These are phyloP conservation scores for Aphaenogaster rudis DNA, from an alignment of 1,140 invertebrate species.

Conservation along the genomic window DNA sequence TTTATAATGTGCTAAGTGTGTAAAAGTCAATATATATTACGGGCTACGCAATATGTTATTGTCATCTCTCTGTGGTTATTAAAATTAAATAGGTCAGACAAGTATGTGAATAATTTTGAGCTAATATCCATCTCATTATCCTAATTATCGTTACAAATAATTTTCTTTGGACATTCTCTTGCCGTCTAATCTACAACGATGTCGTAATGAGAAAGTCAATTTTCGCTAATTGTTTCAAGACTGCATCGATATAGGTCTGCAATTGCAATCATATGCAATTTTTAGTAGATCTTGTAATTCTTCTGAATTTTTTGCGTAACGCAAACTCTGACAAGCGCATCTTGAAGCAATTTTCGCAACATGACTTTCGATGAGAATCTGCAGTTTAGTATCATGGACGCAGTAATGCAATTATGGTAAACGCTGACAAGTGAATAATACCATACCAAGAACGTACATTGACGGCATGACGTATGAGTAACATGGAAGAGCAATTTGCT, in stretches of 20 bases:
- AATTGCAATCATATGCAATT: neutral
- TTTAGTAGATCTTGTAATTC: neutral
- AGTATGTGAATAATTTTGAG: neutral
- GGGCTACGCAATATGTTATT: neutral
- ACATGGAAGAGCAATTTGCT: slow-evolving; percentile 70
- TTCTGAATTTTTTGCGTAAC: neutral
- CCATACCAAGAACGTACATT: slow-evolving; percentile 62
- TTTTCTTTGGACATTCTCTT: too few species aligned
- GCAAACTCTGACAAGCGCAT: neutral
- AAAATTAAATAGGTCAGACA: neutral
- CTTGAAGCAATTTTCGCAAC: neutral
- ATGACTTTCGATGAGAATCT: slow-evolving; percentile 53
- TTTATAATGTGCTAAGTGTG: neutral
- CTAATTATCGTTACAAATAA: neutral
- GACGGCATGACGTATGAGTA: slow-evolving; percentile 55
- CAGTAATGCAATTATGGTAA: slow-evolving; percentile 76
- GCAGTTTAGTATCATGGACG: slow-evolving; percentile 1
- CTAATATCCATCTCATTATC: neutral
- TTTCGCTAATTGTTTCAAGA: slow-evolving; percentile 2
- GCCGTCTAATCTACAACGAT: too few species aligned
- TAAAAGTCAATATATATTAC: neutral
- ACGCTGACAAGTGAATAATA: slow-evolving; percentile 83
- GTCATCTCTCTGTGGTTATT: too few species aligned
- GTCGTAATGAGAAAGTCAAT: neutral
- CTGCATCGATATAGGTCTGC: neutral